Evolutionary conservation across 2,797 vertebrate species (phyloP).

Genomic region (Mormyrus hasselquistii): DNA sequence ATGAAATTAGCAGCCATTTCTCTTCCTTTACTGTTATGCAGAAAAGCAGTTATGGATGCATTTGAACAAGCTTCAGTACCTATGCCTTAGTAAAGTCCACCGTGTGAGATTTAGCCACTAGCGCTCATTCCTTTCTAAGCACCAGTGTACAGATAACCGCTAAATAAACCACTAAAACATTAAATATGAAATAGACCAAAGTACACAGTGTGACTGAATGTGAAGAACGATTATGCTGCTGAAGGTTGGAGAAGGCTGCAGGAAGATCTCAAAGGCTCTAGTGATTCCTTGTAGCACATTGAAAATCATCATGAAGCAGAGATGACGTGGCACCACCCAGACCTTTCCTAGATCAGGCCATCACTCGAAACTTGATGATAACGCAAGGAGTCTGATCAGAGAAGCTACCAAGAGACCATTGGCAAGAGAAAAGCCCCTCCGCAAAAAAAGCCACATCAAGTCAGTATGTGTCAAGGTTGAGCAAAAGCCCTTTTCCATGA

Average conservation of each 20-base stretch:
- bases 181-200: neutral
- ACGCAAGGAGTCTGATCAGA: neutral
- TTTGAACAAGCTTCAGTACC: neutral
- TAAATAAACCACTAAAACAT: neutral
- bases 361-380: neutral
- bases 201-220: neutral
- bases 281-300: neutral
- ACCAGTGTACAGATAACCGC: neutral
- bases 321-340: neutral
- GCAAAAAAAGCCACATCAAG: neutral
- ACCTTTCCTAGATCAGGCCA: neutral
- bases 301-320: neutral
- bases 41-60: neutral
- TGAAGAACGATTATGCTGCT: neutral
- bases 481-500: neutral
- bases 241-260: neutral
- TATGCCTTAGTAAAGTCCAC: neutral
- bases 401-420: neutral
- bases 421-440: neutral
- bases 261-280: neutral
- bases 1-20: neutral
- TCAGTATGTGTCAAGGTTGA: neutral
- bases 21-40: neutral
- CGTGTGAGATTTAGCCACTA: neutral
- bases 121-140: neutral